phyloP scores from a whole-genome alignment of 2,113 vertebrate species.

The Mionectes macconnelli region DNA sequence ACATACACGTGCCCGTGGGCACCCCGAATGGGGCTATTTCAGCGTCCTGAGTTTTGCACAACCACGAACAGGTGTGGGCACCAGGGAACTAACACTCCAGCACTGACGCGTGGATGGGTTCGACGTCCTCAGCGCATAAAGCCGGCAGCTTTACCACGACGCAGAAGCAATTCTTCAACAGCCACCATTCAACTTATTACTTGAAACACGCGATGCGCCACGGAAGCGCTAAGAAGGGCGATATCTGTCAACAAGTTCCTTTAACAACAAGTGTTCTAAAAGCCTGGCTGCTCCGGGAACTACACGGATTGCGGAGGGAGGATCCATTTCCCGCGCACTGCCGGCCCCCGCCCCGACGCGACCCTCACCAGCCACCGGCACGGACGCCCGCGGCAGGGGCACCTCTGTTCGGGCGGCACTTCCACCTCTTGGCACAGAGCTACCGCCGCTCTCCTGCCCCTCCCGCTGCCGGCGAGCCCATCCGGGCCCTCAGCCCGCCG shows the following conservation, averaged over 20 bases:
- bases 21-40: not conserved
- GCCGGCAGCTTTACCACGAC: not conserved
- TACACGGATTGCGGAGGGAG: accelerated
- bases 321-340: accelerated
- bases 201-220: accelerated
- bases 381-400: accelerated
- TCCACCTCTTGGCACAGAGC: too few species aligned
- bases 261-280: not conserved
- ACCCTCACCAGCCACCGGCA: not conserved
- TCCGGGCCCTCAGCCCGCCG: not conserved
- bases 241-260: not conserved
- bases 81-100: not conserved
- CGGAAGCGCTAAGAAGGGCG: not conserved
- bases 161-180: accelerated
- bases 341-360: not conserved
- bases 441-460: not conserved
- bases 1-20: accelerated
- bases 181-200: accelerated
- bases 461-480: not conserved
- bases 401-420: not conserved
- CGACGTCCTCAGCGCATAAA: accelerated
- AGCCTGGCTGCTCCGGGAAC: not conserved
- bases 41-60: not conserved
- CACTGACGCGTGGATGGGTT: accelerated
- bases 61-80: accelerated